Percentiles rank a stretch among this genome's conserved stretches.
Conservation (phyloP, 92 coral and sea anemone genomes). For the Palythoa grandiflora region DNA sequence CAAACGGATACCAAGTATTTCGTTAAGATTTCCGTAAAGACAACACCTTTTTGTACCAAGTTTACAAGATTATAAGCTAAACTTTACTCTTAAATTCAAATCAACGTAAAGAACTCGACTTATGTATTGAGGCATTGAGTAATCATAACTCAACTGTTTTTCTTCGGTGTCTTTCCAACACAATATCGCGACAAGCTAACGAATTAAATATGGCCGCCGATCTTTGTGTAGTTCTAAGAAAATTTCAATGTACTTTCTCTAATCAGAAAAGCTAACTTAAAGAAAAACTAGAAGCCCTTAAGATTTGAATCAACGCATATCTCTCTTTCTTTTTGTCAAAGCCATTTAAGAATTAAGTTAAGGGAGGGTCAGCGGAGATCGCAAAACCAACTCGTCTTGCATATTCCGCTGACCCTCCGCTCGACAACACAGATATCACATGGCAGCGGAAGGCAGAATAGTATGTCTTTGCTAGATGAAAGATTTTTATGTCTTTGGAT, state of each 20-base stretch:
- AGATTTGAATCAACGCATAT: neutral
- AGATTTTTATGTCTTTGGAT: neutral
- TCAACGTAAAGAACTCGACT: neutral
- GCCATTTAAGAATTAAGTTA: neutral
- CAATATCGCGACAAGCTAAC: slow-evolving; percentile 14
- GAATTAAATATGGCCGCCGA: slow-evolving; percentile 49
- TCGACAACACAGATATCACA: slow-evolving; percentile 47
- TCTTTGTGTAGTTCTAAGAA: neutral
- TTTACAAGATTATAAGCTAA: neutral
- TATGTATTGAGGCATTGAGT: neutral
- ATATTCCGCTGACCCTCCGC: slow-evolving; percentile 56
- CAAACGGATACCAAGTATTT: slow-evolving; percentile 36
- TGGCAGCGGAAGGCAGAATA: slow-evolving; percentile 23
- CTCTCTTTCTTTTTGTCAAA: neutral
- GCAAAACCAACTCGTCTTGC: slow-evolving; percentile 53
- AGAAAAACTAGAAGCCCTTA: neutral
- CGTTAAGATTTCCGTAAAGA: neutral
- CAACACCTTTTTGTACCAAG: neutral
- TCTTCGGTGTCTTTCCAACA: slow-evolving; percentile 10
- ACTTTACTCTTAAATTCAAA: neutral
- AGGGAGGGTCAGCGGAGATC: slow-evolving; percentile 54
- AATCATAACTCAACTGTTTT: neutral
- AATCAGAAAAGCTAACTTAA: neutral
- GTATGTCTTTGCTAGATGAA: neutral
- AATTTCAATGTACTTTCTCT: neutral